These are phyloP conservation scores for Cranoglanis bouderius DNA, from an alignment of 2,113 vertebrate genomes.

Conservation along the genomic window DNA sequence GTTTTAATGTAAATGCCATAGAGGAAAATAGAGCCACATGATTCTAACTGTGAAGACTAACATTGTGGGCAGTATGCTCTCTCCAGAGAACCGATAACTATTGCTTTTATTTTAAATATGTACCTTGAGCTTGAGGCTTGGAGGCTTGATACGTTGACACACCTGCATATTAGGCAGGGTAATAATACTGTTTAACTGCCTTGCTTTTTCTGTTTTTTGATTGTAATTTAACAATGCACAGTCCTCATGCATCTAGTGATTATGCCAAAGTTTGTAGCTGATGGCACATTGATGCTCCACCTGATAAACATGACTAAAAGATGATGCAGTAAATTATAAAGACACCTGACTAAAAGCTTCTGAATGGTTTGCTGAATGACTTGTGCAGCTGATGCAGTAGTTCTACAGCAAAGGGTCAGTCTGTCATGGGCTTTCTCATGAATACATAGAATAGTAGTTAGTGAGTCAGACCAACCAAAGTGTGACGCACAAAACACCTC, in stretches of 20 bases:
- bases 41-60: neutral
- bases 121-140: neutral
- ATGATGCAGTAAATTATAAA: neutral
- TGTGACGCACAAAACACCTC: conserved; percentile 28
- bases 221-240: neutral
- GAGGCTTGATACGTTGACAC: neutral
- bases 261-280: neutral
- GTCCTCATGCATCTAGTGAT: neutral
- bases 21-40: neutral
- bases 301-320: neutral
- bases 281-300: neutral
- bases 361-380: conserved; percentile 26
- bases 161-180: neutral
- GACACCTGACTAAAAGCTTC: neutral
- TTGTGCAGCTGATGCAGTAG: conserved; percentile 14
- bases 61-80: neutral
- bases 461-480: conserved; percentile 10
- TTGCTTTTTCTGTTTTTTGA: neutral
- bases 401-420: conserved; percentile 24
- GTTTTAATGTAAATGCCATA: neutral
- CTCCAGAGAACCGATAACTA: neutral
- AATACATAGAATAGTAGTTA: conserved; percentile 11
- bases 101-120: neutral
- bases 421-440: neutral
- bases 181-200: neutral